phyloP scores from a whole-genome alignment of 2,797 vertebrate species.

The Otolemur crassicaudatus region DNA sequence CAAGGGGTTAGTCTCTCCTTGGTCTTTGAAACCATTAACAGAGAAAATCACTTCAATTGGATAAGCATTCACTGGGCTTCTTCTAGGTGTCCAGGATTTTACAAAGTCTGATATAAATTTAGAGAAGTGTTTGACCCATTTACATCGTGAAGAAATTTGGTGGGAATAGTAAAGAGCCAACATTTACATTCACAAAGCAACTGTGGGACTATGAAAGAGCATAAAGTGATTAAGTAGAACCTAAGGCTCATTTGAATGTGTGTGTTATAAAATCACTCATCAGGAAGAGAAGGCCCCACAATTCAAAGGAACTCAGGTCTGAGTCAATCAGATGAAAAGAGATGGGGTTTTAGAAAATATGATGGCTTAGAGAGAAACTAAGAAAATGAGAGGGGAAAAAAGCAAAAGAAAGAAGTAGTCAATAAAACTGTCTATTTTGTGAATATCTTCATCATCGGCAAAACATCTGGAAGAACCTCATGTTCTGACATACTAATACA shows the following conservation, averaged over 20 bases:
- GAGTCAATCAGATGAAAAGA: neutral
- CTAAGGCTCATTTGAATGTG: neutral
- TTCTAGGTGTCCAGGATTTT: neutral
- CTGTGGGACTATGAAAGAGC: neutral
- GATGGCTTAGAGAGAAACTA: neutral
- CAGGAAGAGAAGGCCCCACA: neutral
- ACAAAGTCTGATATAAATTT: neutral
- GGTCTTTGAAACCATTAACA: neutral
- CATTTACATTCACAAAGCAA: neutral
- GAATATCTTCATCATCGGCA: neutral
- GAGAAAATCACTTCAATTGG: neutral
- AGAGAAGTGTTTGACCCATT: slow-evolving; percentile 10
- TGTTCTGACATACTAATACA: neutral
- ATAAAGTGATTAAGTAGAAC: neutral
- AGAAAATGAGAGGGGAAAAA: neutral
- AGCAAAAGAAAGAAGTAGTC: neutral
- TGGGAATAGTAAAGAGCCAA: neutral
- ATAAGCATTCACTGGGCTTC: neutral
- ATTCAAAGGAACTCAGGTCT: neutral
- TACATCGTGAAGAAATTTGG: slow-evolving; percentile 14
- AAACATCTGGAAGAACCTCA: neutral
- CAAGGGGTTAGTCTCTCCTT: neutral
- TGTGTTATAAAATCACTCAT: neutral
- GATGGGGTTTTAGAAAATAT: neutral
- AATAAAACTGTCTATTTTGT: neutral